Conservation (phyloP, 2,113 vertebrate genomes). For the Mola mola region DNA sequence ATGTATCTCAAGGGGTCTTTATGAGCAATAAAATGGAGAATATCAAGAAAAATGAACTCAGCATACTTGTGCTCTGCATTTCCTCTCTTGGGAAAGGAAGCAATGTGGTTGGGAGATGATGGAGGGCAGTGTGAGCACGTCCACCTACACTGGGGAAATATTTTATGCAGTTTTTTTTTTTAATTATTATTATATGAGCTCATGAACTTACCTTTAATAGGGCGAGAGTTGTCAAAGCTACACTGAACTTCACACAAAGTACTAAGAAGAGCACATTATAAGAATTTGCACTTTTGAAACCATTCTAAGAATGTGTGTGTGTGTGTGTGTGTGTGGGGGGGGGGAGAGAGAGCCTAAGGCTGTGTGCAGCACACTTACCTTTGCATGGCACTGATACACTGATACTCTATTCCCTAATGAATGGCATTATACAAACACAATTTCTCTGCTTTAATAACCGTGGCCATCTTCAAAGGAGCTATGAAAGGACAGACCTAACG, state of each 20-base stretch:
- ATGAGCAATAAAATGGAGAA: too few relatives aligned
- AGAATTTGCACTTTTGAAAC: too few relatives aligned
- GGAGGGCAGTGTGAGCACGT: too few relatives aligned
- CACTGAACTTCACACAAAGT: too few relatives aligned
- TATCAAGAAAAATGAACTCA: conserved; percentile 35
- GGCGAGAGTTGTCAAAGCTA: conserved; percentile 8
- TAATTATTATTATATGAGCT: too few relatives aligned
- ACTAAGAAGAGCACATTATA: too few relatives aligned
- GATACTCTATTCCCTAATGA: conserved; percentile 39
- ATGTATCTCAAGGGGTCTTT: too few relatives aligned
- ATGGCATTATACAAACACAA: conserved; percentile 13
- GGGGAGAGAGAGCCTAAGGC: conserved; percentile 35
- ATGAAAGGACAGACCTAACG: conserved; percentile 13
- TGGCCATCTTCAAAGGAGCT: conserved; percentile 27
- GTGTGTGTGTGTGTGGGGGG: background rate
- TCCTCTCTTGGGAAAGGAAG: background rate
- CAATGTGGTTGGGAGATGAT: too few relatives aligned
- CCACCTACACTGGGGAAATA: too few relatives aligned
- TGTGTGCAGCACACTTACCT: conserved; percentile 45
- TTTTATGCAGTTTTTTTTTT: too few relatives aligned
- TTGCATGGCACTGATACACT: conserved; percentile 33
- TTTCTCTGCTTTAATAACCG: conserved; percentile 27
- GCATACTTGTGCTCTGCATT: conserved; percentile 3
- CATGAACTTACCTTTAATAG: too few relatives aligned
- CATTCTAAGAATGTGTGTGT: too few relatives aligned